Base-by-base conservation (phyloP, 2,113 vertebrate species). In the Argyrosomus japonicus region DNA sequence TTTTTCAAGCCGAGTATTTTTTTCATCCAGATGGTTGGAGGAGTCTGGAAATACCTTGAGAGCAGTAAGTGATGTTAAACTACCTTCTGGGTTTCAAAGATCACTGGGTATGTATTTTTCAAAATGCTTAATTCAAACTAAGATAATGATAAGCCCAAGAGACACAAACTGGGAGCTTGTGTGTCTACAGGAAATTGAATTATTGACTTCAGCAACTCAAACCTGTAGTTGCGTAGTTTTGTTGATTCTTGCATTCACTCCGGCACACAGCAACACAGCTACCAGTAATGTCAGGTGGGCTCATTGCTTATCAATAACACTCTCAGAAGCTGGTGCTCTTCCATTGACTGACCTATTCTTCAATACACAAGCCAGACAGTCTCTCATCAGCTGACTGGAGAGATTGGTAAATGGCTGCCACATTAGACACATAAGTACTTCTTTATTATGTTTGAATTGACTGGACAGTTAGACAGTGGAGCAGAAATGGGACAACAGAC, bases 401-500 rank as follows among this genome's bases (percentile, higher is more conserved):
- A 81, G n/a, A 17, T 68, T 58, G 68, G 21, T 43, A 50, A 82
- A 64, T 63, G 62, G 67, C 57, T 45, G 43, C 36, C 54, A 77
- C 50, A 62, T 81, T 79, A 75, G 67, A 87, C 43, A 25, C 50
- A 45, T 73, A 76, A 79, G 56, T 63, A 62, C 68, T 73, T 56
- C 23, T 87, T 86, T 78, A 81, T 81, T 51, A 76, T 67, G 71
- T 29, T 84, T 83, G 64, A 70, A 82, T 75, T 80, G 83, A 84
- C 67, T 68, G 32, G 61, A 63, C 57, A 9, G 48, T 62, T 12
- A 53, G 60, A 65, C 48, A 68, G 62, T 21, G 13, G 50, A 61
- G 32, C 62, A 77, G 57, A 68, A 40, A 60, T 25, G 4, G 57
- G 2, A 58, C 43, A 48, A 9, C 50, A 51, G 75, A 72, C 62